These are phyloP conservation scores for Proteles cristata DNA, from an alignment of 2,113 vertebrate species.

Conservation along the genomic window DNA sequence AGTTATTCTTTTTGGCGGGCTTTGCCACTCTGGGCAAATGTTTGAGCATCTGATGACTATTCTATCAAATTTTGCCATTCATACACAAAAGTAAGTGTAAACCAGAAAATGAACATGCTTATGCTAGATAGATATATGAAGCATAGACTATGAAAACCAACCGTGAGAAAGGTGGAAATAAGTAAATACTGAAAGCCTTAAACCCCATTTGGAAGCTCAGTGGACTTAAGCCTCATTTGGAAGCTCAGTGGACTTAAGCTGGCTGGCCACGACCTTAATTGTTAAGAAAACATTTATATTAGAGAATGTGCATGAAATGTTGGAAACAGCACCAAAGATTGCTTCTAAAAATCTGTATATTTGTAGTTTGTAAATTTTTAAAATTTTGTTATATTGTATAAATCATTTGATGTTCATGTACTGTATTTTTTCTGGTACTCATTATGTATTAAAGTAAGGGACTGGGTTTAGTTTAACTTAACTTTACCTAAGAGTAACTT, in stretches of 20 bases:
- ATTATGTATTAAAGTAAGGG: not conserved
- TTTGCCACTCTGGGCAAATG: not conserved
- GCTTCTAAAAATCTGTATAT: not conserved
- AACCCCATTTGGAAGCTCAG: not conserved
- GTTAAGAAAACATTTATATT: not conserved
- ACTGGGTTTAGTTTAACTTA: not conserved
- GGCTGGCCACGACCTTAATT: not conserved
- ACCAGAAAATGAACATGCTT: not conserved
- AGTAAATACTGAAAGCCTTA: not conserved
- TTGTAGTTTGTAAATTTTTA: not conserved
- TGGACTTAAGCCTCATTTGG: not conserved
- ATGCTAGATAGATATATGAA: not conserved
- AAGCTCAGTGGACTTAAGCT: not conserved
- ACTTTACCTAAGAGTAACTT: not conserved
- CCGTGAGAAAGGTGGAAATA: not conserved
- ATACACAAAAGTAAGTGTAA: constrained; percentile 12
- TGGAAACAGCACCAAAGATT: not conserved
- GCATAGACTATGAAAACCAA: not conserved
- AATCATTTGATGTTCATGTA: not conserved
- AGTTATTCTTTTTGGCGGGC: not conserved
- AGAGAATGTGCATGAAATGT: not conserved
- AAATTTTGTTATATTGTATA: not conserved
- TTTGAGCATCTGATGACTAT: not conserved
- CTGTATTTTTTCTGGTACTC: not conserved
- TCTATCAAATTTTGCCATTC: not conserved